Evolutionary conservation across 1,140 invertebrate species (phyloP).

Genomic region (Ostrea denselamellosa): DNA sequence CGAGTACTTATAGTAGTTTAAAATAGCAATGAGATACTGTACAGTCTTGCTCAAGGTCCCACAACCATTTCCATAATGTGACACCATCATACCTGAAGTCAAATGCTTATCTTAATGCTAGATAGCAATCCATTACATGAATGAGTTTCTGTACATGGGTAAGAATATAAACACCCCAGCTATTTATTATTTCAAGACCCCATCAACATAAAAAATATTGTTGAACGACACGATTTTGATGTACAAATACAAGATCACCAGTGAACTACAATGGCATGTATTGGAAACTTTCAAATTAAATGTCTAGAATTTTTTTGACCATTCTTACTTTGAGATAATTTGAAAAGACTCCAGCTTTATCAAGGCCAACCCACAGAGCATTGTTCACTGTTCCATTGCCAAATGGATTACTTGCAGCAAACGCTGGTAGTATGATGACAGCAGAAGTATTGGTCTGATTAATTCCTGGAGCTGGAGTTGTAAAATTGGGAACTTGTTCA

Average conservation of each 20-base stretch:
- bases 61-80: no score
- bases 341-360: slow-evolving; percentile 84
- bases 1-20: no score
- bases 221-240: background rate
- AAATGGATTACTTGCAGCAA: background rate
- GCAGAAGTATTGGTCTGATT: background rate
- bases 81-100: no score
- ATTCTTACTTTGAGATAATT: slow-evolving; percentile 75
- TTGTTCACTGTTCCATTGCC: slow-evolving; percentile 82
- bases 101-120: no score
- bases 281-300: background rate
- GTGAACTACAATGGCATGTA: background rate
- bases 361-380: slow-evolving; percentile 93
- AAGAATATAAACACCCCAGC: no score
- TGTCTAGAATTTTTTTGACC: background rate
- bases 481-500: background rate
- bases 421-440: background rate
- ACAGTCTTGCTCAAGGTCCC: no score
- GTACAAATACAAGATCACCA: background rate
- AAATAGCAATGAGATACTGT: no score
- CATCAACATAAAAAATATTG: no score
- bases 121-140: no score
- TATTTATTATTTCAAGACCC: no score
- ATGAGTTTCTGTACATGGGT: no score
- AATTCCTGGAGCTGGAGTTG: background rate